phyloP scores from a whole-genome alignment of 2,113 vertebrate species.

The Microcebus griseorufus region DNA sequence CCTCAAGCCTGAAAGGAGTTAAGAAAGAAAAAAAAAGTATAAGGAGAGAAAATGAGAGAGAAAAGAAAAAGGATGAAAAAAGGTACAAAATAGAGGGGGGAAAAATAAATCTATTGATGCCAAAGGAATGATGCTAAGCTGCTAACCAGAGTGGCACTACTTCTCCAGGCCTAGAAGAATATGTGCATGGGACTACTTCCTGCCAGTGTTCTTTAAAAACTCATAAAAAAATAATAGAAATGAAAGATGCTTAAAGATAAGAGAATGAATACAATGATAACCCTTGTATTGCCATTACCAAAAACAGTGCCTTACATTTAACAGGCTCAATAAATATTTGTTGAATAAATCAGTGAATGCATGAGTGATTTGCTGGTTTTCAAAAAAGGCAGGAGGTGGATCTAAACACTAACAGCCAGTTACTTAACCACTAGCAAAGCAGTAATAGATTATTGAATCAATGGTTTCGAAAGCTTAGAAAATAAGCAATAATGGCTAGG shows the following conservation, averaged over 20 bases:
- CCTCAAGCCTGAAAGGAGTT: background rate
- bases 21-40: background rate
- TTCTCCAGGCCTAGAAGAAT: background rate
- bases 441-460: background rate
- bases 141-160: background rate
- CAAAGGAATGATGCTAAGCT: background rate
- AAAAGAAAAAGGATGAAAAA: background rate
- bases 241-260: background rate
- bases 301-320: background rate
- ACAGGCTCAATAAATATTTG: background rate
- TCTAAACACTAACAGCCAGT: background rate
- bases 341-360: background rate
- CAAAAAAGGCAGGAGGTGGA: background rate
- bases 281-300: background rate
- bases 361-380: background rate
- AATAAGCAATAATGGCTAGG: background rate
- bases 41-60: background rate
- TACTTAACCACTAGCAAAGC: background rate
- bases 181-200: background rate
- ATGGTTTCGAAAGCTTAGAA: constrained; percentile 25
- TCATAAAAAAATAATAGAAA: background rate
- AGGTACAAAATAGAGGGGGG: background rate
- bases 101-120: background rate
- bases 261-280: background rate
- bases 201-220: background rate